These are phyloP conservation scores for Vespertilio murinus DNA, from an alignment of 2,797 vertebrate species.

Conservation along the genomic window DNA sequence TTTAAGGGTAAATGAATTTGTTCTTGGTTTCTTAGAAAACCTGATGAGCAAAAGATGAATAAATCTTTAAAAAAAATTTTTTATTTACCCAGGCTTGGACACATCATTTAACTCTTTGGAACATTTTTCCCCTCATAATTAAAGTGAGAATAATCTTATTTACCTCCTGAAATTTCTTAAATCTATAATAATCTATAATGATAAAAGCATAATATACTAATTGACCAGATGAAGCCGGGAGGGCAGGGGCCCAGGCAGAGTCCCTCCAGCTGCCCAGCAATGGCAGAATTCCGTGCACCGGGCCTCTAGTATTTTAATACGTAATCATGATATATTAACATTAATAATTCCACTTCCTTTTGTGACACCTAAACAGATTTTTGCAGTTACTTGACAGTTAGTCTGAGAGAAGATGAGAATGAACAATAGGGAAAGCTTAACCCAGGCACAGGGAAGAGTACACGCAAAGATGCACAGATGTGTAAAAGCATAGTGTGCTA, in stretches of 20 bases:
- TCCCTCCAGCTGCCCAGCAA: fast-evolving
- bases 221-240: too few species aligned
- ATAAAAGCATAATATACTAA: too few species aligned
- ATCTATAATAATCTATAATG: too few species aligned
- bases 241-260: too few species aligned
- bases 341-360: neutral
- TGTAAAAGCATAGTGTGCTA: neutral
- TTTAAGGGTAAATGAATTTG: neutral
- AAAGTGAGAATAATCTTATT: neutral
- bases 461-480: neutral
- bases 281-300: too few species aligned
- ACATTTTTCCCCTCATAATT: neutral
- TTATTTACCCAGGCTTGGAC: neutral
- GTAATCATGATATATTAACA: neutral
- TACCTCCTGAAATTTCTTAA: neutral
- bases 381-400: neutral
- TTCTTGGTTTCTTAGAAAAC: constrained; percentile 13
- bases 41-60: neutral
- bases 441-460: neutral
- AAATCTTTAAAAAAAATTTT: neutral
- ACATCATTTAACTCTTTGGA: neutral
- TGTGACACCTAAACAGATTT: neutral
- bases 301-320: neutral
- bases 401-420: neutral
- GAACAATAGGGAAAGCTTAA: neutral